A percentile compares a stretch with the other conserved stretches of the same genome.
phyloP scores from a whole-genome alignment of 92 coral and sea anemone genomes.

The Pocillopora grandis region DNA sequence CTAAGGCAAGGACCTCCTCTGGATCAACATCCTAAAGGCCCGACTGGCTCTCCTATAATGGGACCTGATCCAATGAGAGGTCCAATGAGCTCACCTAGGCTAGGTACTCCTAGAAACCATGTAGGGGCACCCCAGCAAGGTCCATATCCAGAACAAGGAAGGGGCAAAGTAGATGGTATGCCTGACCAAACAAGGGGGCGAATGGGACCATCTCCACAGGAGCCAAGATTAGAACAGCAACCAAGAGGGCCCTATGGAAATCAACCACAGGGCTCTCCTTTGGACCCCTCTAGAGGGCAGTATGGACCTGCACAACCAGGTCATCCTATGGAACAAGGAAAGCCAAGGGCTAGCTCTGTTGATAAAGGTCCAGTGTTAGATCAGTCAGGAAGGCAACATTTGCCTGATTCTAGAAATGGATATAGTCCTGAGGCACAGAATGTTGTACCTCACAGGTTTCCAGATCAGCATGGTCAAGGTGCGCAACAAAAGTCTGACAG shows the following conservation, averaged over 20 bases:
- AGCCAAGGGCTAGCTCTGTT: slow-evolving; percentile 16
- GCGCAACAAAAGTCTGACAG: slow-evolving; percentile 1
- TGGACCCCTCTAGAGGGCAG: slow-evolving; percentile 25
- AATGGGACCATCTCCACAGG: slow-evolving; percentile 16
- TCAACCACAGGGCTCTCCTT: slow-evolving; percentile 23
- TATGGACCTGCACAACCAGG: slow-evolving; percentile 9
- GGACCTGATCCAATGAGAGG: slow-evolving; percentile 19
- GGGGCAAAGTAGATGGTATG: slow-evolving; percentile 21
- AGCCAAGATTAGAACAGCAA: slow-evolving; percentile 19
- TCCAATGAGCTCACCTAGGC: slow-evolving; percentile 18
- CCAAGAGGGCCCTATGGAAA: slow-evolving; percentile 23
- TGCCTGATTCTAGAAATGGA: slow-evolving; percentile 12
- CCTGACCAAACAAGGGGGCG: slow-evolving; percentile 37
- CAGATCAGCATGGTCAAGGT: slow-evolving; percentile 10
- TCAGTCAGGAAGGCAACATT: slow-evolving; percentile 9
- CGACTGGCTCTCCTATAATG: slow-evolving; percentile 8
- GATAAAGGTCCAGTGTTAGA: slow-evolving; percentile 13
- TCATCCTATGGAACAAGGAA: slow-evolving; percentile 36
- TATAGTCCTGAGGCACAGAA: slow-evolving; percentile 9
- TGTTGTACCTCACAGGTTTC: neutral
- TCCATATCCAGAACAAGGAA: slow-evolving; percentile 15
- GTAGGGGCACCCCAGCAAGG: slow-evolving; percentile 28
- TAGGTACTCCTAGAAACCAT: slow-evolving; percentile 26
- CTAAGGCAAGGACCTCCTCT: slow-evolving; percentile 8
- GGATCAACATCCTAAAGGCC: slow-evolving; percentile 21